Percentiles rank a stretch among this genome's conserved stretches.
Conservation (phyloP, 2,888 invertebrate species). For the Eretmocerus hayati region DNA sequence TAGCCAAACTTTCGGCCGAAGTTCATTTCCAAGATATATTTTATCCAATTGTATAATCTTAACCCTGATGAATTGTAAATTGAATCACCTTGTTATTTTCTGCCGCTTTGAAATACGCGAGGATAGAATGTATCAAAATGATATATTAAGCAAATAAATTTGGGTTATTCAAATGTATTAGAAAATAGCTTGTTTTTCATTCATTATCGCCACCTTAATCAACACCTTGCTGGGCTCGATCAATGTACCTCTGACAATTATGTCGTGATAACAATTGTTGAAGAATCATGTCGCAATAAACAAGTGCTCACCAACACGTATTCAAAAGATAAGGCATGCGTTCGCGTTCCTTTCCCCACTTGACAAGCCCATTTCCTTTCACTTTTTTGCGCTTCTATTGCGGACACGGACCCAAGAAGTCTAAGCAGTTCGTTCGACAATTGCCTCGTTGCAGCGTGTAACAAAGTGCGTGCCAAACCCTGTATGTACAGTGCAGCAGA, state of each 20-base stretch:
- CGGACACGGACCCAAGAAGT: background rate
- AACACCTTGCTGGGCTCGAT: background rate
- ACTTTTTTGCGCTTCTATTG: constrained; percentile 13
- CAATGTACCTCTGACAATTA: background rate
- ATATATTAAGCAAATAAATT: constrained; percentile 18
- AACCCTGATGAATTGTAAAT: constrained; percentile 13
- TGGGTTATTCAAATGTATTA: constrained; percentile 16
- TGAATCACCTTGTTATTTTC: constrained; percentile 10
- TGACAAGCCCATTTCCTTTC: constrained; percentile 16
- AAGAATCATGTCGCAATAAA: constrained; percentile 5
- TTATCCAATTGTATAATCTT: constrained; percentile 19
- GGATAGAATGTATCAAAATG: constrained; percentile 12
- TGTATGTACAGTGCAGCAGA: too few species aligned
- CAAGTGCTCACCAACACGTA: background rate
- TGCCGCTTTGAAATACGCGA: background rate
- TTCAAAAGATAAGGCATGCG: constrained; percentile 10
- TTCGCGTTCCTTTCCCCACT: constrained; percentile 15
- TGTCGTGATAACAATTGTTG: background rate
- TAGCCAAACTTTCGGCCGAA: too few species aligned
- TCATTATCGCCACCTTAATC: background rate
- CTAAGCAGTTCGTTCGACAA: constrained; percentile 9
- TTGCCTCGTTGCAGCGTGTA: too few species aligned
- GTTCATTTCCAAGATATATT: constrained; percentile 19
- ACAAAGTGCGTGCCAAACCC: too few species aligned
- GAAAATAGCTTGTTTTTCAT: background rate